Percentiles rank a stretch among this genome's conserved stretches.
Evolutionary conservation across 2,888 invertebrate species (phyloP).

Genomic region (Stratiomys singularior): DNA sequence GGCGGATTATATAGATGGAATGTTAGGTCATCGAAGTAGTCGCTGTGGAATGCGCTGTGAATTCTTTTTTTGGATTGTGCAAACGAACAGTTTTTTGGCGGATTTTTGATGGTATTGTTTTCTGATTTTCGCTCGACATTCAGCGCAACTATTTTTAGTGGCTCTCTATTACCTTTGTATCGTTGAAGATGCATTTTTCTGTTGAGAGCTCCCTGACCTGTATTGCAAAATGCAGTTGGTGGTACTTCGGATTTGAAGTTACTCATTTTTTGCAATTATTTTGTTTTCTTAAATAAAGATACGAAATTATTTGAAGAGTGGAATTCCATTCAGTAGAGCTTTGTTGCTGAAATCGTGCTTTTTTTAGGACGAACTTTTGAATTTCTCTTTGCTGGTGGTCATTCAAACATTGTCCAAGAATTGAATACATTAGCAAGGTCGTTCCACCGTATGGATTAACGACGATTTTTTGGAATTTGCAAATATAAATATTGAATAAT

Average conservation of each 20-base stretch:
- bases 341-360: too few species aligned
- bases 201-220: not conserved
- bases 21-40: slow-evolving; percentile 41
- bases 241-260: not conserved
- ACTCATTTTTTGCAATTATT: too few species aligned
- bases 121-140: not conserved
- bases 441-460: too few species aligned
- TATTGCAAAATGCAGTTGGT: not conserved
- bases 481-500: too few species aligned
- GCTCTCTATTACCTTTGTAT: not conserved
- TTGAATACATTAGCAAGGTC: too few species aligned
- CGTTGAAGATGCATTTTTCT: not conserved
- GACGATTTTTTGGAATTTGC: too few species aligned
- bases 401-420: too few species aligned
- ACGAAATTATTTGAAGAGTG: too few species aligned
- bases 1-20: slow-evolving; percentile 43
- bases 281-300: too few species aligned
- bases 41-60: slow-evolving; percentile 11
- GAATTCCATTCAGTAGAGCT: too few species aligned
- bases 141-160: not conserved
- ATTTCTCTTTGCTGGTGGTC: too few species aligned
- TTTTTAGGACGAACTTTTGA: too few species aligned
- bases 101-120: not conserved
- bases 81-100: not conserved
- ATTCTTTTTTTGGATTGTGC: slow-evolving; percentile 9